phyloP scores from a whole-genome alignment of 2,113 vertebrate species.

The Xerus inauris region DNA sequence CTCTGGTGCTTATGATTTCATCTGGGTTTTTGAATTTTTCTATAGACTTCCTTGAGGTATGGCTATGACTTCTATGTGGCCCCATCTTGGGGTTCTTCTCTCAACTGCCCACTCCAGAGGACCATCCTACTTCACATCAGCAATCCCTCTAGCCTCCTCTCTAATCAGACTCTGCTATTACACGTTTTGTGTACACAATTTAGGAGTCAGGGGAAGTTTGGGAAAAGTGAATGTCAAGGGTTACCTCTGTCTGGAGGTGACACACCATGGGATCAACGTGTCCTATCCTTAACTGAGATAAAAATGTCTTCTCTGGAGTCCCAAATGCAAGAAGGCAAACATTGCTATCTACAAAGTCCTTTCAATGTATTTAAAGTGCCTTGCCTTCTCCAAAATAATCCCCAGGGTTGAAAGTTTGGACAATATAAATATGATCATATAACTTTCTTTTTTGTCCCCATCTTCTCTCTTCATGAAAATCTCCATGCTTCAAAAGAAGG shows the following conservation, averaged over 20 bases:
- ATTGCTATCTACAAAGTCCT: not conserved
- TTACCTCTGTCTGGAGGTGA: not conserved
- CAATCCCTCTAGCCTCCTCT: not conserved
- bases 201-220: not conserved
- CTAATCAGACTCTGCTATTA: not conserved
- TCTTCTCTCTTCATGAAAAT: not conserved
- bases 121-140: not conserved
- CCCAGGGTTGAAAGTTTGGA: not conserved
- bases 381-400: not conserved
- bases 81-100: not conserved
- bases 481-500: not conserved
- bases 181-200: not conserved
- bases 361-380: not conserved
- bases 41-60: not conserved
- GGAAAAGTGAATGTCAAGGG: not conserved
- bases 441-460: not conserved
- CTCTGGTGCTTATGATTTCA: not conserved
- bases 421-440: not conserved
- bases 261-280: accelerated
- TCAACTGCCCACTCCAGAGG: not conserved
- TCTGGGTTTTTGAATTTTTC: not conserved
- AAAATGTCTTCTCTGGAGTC: not conserved
- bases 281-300: not conserved
- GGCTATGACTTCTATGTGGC: not conserved
- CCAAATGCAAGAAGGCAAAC: not conserved